These are phyloP conservation scores for Shargacucullia verbasci DNA, from an alignment of 2,888 invertebrate genomes.

Conservation along the genomic window DNA sequence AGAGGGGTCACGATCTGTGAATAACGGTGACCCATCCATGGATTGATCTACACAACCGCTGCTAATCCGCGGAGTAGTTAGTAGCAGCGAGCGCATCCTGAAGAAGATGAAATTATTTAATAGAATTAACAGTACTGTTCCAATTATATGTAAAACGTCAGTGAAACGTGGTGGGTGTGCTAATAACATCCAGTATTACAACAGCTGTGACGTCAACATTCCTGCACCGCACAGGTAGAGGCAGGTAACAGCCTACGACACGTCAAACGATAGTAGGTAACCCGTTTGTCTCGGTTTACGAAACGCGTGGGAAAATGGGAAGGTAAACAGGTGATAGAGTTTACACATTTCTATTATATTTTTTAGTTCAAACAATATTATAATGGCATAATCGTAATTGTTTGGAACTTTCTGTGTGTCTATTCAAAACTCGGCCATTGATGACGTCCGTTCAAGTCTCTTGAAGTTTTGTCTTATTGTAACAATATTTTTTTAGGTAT, in stretches of 20 bases:
- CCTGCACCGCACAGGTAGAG: constrained; percentile 37
- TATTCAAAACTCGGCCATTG: background rate
- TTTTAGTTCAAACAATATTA: background rate
- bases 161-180: constrained; percentile 24
- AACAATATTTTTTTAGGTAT: too few species aligned
- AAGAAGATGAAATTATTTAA: constrained; percentile 14
- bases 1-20: too few species aligned
- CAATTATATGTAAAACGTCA: too few species aligned
- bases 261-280: constrained; percentile 39
- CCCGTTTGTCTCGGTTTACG: constrained; percentile 35
- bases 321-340: constrained; percentile 37
- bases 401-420: background rate
- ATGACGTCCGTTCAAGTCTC: background rate
- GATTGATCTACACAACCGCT: too few species aligned
- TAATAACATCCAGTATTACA: constrained; percentile 8
- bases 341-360: constrained; percentile 9
- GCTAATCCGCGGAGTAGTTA: too few species aligned
- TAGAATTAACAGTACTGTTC: constrained; percentile 6
- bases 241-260: constrained; percentile 47
- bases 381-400: background rate
- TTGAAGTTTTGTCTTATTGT: too few species aligned
- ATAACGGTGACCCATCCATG: too few species aligned
- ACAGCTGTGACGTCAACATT: constrained; percentile 52
- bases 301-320: constrained; percentile 46
- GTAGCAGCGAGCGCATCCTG: too few species aligned